These are phyloP conservation scores for Atta cephalotes DNA, from an alignment of 1,140 invertebrate genomes.

Conservation along the genomic window DNA sequence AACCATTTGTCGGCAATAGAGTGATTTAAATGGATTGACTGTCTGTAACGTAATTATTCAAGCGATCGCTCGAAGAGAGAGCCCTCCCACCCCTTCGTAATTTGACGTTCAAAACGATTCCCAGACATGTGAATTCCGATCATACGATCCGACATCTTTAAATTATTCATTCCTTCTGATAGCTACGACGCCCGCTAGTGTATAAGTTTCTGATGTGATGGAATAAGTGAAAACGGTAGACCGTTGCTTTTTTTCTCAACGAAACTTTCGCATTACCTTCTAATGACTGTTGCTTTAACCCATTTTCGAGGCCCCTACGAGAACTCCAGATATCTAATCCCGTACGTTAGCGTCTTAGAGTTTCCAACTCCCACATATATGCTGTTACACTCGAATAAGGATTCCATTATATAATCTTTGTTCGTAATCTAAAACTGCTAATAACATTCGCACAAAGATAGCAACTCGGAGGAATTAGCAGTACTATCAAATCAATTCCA, in stretches of 20 bases:
- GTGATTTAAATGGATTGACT: slow-evolving; percentile 76
- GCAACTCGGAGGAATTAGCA: slow-evolving; percentile 16
- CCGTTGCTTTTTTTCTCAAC: slow-evolving; percentile 37
- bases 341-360: slow-evolving; percentile 57
- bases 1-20: slow-evolving; percentile 73
- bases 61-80: slow-evolving; percentile 71
- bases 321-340: slow-evolving; percentile 69
- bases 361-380: slow-evolving; percentile 53
- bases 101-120: slow-evolving; percentile 77
- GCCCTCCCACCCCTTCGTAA: slow-evolving; percentile 55
- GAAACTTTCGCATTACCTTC: slow-evolving; percentile 74
- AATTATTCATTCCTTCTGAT: slow-evolving; percentile 75
- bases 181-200: slow-evolving; percentile 32
- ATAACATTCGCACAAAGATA: slow-evolving; percentile 48
- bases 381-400: slow-evolving; percentile 64
- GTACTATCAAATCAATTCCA: background rate
- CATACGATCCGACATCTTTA: slow-evolving; percentile 71
- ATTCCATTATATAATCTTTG: slow-evolving; percentile 51
- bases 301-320: slow-evolving; percentile 23
- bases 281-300: slow-evolving; percentile 65
- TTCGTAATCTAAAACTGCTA: slow-evolving; percentile 42
- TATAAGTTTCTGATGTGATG: slow-evolving; percentile 39
- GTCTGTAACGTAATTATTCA: slow-evolving; percentile 76
- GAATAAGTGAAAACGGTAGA: slow-evolving; percentile 67
- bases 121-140: slow-evolving; percentile 75